Conservation (phyloP, 2,888 invertebrate species). For the Zootermopsis nevadensis region DNA sequence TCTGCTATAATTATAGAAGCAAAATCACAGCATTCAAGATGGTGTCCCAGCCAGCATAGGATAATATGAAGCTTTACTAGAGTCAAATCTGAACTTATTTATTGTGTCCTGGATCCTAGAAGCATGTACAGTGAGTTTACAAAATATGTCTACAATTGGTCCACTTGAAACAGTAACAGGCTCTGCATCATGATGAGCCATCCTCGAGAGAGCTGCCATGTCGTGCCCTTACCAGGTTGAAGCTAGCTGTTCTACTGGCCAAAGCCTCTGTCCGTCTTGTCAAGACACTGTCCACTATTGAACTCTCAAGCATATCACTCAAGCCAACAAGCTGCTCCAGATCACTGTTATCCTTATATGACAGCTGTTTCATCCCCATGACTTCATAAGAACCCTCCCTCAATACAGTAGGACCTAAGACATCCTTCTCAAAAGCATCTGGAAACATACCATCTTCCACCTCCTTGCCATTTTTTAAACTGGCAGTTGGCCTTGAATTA, state of each 20-base stretch:
- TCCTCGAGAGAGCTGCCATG: conserved; percentile 53
- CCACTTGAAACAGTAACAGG: neutral
- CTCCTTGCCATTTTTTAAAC: neutral
- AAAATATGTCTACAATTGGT: neutral
- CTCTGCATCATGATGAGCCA: conserved; percentile 48
- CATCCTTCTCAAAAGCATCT: neutral
- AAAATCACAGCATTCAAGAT: too few species aligned
- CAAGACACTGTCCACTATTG: conserved; percentile 51
- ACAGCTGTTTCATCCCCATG: conserved; percentile 21
- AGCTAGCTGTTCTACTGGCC: conserved; percentile 53
- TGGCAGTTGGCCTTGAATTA: neutral
- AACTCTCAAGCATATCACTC: conserved; percentile 25
- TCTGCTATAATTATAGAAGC: too few species aligned
- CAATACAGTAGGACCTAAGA: neutral
- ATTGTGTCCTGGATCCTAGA: neutral
- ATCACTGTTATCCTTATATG: neutral
- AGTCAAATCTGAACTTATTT: neutral
- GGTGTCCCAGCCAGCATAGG: too few species aligned
- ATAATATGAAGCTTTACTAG: too few species aligned
- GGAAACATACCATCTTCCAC: neutral
- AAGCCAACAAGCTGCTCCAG: neutral
- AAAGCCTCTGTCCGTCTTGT: conserved; percentile 54
- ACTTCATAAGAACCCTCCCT: conserved; percentile 3
- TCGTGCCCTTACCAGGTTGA: conserved; percentile 54
- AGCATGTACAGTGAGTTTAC: neutral